Evolutionary conservation across 2,888 invertebrate genomes (phyloP).

Genomic region (Pyrochroa serraticornis): DNA sequence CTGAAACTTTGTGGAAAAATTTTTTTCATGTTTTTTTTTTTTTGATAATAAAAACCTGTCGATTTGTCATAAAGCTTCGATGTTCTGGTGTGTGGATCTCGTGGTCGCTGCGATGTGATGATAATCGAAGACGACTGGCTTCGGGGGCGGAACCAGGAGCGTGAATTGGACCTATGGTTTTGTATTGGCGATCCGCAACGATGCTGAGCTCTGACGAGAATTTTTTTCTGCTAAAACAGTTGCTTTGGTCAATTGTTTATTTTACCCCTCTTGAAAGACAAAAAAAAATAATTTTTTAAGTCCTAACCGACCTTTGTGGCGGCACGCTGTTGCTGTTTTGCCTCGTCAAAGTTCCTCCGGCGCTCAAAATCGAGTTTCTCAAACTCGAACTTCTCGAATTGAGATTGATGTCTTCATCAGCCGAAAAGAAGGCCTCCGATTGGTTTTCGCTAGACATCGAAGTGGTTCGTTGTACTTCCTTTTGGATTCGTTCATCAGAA

Average conservation of each 20-base stretch:
- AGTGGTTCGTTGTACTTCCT: conserved; percentile 78
- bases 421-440: conserved; percentile 91
- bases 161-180: conserved; percentile 35
- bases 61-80: conserved; percentile 53
- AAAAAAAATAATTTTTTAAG: not conserved
- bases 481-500: conserved; percentile 65
- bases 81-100: conserved; percentile 69
- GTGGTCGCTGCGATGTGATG: conserved; percentile 66
- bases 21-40: not conserved
- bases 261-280: not conserved
- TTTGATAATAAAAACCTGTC: conserved; percentile 33
- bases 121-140: conserved; percentile 52
- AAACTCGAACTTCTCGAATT: conserved; percentile 73
- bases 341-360: conserved; percentile 49
- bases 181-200: conserved; percentile 55
- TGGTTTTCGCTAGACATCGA: conserved; percentile 90
- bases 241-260: not conserved
- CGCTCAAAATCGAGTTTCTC: conserved; percentile 69
- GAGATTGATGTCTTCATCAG: conserved; percentile 81
- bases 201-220: conserved; percentile 66
- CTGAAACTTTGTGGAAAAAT: conserved; percentile 27
- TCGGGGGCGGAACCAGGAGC: conserved; percentile 51
- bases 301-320: conserved; percentile 40
- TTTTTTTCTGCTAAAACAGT: conserved; percentile 57
- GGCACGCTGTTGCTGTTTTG: conserved; percentile 50